Percentiles rank a stretch among this genome's conserved stretches.
Conservation (phyloP, 2,888 invertebrate genomes). For the Trichogramma dendrolimi region DNA sequence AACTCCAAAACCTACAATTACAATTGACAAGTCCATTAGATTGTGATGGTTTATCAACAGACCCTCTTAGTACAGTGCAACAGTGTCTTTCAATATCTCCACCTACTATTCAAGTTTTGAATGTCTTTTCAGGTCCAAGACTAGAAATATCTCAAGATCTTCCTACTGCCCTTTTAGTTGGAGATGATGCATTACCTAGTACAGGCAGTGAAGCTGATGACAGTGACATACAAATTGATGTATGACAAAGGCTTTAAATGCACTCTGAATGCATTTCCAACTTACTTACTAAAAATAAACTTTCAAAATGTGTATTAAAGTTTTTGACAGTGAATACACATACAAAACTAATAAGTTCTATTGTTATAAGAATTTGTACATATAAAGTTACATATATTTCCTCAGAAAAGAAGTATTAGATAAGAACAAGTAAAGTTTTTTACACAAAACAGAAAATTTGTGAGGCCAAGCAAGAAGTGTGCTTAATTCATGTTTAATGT, state of each 20-base stretch:
- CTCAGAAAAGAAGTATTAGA: not conserved
- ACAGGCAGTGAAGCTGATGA: slow-evolving; percentile 52
- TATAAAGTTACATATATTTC: not conserved
- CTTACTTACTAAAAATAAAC: not conserved
- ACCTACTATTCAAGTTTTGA: slow-evolving; percentile 50
- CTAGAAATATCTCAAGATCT: slow-evolving; percentile 50
- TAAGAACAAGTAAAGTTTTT: not conserved
- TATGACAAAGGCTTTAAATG: slow-evolving; percentile 45
- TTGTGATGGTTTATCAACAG: slow-evolving; percentile 42
- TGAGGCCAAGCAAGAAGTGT: not conserved
- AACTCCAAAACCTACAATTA: slow-evolving; percentile 62
- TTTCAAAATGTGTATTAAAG: too few species aligned
- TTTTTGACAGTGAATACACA: not conserved
- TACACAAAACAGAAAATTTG: not conserved
- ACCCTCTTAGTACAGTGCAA: slow-evolving; percentile 46
- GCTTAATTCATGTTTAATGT: not conserved
- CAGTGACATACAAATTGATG: slow-evolving; percentile 52
- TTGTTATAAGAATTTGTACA: not conserved
- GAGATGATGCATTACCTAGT: slow-evolving; percentile 51
- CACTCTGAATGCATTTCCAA: not conserved
- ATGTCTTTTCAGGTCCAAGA: slow-evolving; percentile 50
- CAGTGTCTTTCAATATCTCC: slow-evolving; percentile 49
- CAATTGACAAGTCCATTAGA: slow-evolving; percentile 48
- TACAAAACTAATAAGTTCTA: not conserved
- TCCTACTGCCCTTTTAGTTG: slow-evolving; percentile 51